Base-by-base conservation (phyloP, 2,888 invertebrate species). In the Drepana falcataria region DNA sequence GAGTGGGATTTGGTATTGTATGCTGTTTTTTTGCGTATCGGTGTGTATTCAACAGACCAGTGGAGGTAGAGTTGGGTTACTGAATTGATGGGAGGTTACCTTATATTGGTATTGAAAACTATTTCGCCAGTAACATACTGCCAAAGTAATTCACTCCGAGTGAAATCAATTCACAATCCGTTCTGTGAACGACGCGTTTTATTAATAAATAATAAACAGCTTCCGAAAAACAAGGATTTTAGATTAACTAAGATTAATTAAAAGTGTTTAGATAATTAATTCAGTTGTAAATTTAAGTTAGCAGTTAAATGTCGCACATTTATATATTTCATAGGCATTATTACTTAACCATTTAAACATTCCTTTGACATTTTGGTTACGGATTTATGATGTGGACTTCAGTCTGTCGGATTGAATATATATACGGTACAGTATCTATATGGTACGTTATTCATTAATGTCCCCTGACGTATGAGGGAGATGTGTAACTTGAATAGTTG, bases 211-310 rank as follows among this genome's bases (percentile, higher is more conserved):
- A 49, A 48, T 5, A 75, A 86, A 85, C 88, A 82, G 87, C 86
- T 87, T 87, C 81, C 76, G 84, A 84, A 76, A 83, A 82, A 88
- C 85, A 83, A 80, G 83, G 81, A 86, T 87, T 85, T 76, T 86
- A 85, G 79, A 76, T 83, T 79, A 81, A 82, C 71, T 87, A 87
- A 87, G 87, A 74, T 83, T 87, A 84, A 85, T 83, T 85, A 80
- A 21, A 83, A 76, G 64, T 73, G 76, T 83, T 86, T 87, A 89
- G 88, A 83, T 90, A 82, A 81, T 73, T 83, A 83, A 86, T 90
- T 89, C 90, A 89, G 86, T 87, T 88, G 78, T 91, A 85, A 89
- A 85, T 88, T 89, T 90, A 91, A 90, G 89, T 89, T 91, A 89
- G 90, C 87, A 83, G 85, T 79, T 82, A 89, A 85, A 85, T 77